Conservation (phyloP, 2,797 vertebrate species). For the Scleropages formosus region DNA sequence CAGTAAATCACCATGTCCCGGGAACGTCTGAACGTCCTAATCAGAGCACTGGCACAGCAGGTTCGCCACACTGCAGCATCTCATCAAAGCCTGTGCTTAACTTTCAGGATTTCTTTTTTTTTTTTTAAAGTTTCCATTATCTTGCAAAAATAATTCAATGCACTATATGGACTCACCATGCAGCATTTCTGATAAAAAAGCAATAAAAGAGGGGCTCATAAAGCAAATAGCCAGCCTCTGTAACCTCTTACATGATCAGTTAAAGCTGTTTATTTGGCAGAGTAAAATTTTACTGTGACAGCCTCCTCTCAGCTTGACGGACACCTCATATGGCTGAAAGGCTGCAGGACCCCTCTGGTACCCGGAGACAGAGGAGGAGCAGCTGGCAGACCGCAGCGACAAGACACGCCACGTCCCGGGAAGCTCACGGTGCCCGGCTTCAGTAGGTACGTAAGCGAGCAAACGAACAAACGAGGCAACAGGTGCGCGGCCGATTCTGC, state of each 20-base stretch:
- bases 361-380: background rate
- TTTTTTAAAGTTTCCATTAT: slow-evolving; percentile 12
- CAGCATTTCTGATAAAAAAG: background rate
- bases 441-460: too few species aligned
- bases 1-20: slow-evolving; percentile 22
- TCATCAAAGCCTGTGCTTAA: too few species aligned
- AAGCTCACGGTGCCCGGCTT: too few species aligned
- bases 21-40: slow-evolving; percentile 23
- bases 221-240: slow-evolving; percentile 1
- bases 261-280: slow-evolving; percentile 15
- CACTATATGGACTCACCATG: background rate
- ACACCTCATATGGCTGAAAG: background rate
- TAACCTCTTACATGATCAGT: slow-evolving; percentile 13
- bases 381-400: background rate
- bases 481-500: too few species aligned
- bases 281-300: slow-evolving; percentile 6
- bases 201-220: background rate
- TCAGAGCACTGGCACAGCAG: background rate
- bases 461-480: too few species aligned
- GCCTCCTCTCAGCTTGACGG: background rate
- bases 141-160: slow-evolving; percentile 1
- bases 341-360: background rate
- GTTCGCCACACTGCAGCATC: background rate
- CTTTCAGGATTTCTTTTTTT: too few species aligned
- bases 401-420: too few species aligned